Evolutionary conservation across 2,797 vertebrate species (phyloP).

Genomic region (Decapterus maruadsi): DNA sequence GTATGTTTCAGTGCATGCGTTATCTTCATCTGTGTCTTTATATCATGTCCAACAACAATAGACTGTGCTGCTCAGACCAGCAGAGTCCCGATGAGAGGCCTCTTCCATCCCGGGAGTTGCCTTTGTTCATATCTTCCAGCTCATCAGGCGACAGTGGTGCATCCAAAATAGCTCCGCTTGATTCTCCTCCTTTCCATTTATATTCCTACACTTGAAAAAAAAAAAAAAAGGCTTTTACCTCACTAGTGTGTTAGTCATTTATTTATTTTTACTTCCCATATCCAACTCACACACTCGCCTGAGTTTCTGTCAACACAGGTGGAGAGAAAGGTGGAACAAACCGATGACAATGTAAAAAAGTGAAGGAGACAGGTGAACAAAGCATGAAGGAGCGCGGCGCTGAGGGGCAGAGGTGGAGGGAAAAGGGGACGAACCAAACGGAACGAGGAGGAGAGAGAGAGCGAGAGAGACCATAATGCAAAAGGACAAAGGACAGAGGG

Average conservation of each 20-base stretch:
- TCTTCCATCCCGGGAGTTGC: constrained; percentile 41
- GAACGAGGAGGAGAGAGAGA: too few relatives aligned
- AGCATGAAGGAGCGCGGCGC: constrained; percentile 37
- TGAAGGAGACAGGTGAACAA: constrained; percentile 55
- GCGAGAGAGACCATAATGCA: constrained; percentile 58
- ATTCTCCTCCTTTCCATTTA: constrained; percentile 51
- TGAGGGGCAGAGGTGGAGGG: constrained; percentile 33
- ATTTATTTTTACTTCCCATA: constrained; percentile 33
- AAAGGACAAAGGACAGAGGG: constrained; percentile 79
- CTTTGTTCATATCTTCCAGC: constrained; percentile 58
- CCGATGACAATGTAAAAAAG: constrained; percentile 27
- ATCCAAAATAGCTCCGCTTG: constrained; percentile 57
- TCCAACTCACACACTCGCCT: constrained; percentile 24
- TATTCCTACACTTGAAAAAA: constrained; percentile 42
- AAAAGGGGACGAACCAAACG: constrained; percentile 26
- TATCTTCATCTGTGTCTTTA: constrained; percentile 19
- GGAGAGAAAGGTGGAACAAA: constrained; percentile 21
- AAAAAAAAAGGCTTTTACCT: constrained; percentile 34
- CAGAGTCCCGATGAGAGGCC: constrained; percentile 30
- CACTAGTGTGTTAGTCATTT: constrained; percentile 10
- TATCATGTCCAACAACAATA: constrained; percentile 8
- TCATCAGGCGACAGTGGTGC: constrained; percentile 21
- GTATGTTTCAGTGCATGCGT: not conserved
- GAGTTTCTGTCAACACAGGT: constrained; percentile 9
- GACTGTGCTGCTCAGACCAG: constrained; percentile 20